Evolutionary conservation across 1,140 invertebrate species (phyloP), one percentile per base, ranked within the genome.

Genomic region (Onthophagus taurus): DNA sequence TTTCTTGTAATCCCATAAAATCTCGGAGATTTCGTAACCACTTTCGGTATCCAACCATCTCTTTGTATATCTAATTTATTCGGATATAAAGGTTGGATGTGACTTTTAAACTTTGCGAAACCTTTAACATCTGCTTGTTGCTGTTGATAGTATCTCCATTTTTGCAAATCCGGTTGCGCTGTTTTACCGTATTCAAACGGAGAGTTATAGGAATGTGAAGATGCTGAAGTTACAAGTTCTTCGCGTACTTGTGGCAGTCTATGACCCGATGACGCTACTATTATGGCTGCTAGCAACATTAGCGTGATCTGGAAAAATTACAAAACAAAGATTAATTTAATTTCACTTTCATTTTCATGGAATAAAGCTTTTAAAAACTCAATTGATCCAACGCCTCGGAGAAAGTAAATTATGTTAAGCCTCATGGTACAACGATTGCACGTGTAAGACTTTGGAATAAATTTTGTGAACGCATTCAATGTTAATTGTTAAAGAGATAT

Each of bases 111-210:
- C 20, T 37, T 29, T 38, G 12, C 8, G 31, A 31, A 18, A 33
- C 44, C 14, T 26, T 12, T 31, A 37, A 31, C 29, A 35, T 57
- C 53, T 0, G 42, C 36, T 14, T 37, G 36, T 39, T 59, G 57
- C 34, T 59, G 57, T 14, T 48, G 42, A 20, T 33, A 37, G 24
- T 59, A 59, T 11, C 42, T 49, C 12, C 42, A 31, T 43, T 43
- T 51, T 31, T 45, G 35, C 14, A 21, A 45, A 33, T 59, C 51
- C 42, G 50, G 57, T 48, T 59, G 55, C 17, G n/a, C 24, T 20
- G 46, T 21, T 5, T 49, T 31, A 48, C 54, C 56, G 23, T 54
- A 38, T 7, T 56, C 56, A 47, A 51, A 39, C 7, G 52, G 53
- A 8, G 37, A 31, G 17, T 47, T 42, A 13, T n/a, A n/a, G n/a